Conservation (phyloP, 2,888 invertebrate species). For the Ophioninae sp. region DNA sequence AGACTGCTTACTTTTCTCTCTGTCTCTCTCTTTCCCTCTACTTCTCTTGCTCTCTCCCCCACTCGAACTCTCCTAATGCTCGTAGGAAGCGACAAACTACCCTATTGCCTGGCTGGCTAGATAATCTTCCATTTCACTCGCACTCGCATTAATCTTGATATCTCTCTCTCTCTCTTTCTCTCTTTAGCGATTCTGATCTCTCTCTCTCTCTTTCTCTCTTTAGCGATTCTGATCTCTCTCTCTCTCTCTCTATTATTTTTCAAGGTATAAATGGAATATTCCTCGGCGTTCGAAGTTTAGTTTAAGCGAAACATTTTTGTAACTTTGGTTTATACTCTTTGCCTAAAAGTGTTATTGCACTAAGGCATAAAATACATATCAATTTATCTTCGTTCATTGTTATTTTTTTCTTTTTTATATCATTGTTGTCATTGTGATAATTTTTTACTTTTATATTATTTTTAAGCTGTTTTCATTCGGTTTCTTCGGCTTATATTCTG, state of each 20-base stretch:
- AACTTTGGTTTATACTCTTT: no score
- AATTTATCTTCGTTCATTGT: no score
- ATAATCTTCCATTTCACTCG: slow-evolving; percentile 48
- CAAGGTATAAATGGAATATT: no score
- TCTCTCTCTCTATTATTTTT: slow-evolving; percentile 8
- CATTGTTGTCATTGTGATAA: no score
- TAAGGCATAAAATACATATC: no score
- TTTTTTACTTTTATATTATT: no score
- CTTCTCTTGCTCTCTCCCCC: slow-evolving; percentile 32
- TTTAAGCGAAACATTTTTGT: no score
- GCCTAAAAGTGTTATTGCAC: no score
- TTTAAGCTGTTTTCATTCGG: no score
- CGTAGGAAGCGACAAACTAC: slow-evolving; percentile 53
- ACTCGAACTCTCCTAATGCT: slow-evolving; percentile 33
- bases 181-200: slow-evolving; percentile 13
- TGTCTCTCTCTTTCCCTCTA: slow-evolving; percentile 29
- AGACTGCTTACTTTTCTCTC: slow-evolving; percentile 49
- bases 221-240: slow-evolving; percentile 5
- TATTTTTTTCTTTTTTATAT: no score
- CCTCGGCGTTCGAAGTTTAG: no score
- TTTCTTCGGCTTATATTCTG: no score
- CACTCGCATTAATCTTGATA: slow-evolving; percentile 26
- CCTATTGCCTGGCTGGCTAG: slow-evolving; percentile 55
- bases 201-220: slow-evolving; percentile 20
- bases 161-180: slow-evolving; percentile 17